Evolutionary conservation across 2,797 vertebrate species (phyloP).

Genomic region (Microctenopoma lineatum): DNA sequence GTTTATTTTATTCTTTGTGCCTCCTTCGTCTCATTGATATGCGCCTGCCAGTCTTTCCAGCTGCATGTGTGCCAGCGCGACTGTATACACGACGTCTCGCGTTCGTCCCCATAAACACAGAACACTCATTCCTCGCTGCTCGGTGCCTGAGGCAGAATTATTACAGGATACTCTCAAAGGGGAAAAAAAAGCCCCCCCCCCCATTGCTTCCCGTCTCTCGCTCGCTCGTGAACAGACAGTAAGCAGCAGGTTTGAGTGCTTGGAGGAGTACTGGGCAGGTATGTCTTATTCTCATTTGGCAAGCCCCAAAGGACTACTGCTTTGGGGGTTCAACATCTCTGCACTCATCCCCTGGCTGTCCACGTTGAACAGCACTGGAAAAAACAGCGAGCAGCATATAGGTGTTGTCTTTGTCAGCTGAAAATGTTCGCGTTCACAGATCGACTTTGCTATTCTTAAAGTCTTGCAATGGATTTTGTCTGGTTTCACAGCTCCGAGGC

Average conservation of each 20-base stretch:
- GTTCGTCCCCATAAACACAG: conserved; percentile 66
- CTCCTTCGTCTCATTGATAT: conserved; percentile 56
- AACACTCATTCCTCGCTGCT: conserved; percentile 63
- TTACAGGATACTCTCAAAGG: conserved; percentile 69
- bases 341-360: conserved; percentile 36
- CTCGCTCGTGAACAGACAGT: conserved; percentile 26
- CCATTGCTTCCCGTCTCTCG: conserved; percentile 22
- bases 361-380: neutral
- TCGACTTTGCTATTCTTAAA: neutral
- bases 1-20: conserved; percentile 57
- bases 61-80: conserved; percentile 11
- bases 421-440: conserved; percentile 28
- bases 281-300: conserved; percentile 49
- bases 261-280: conserved; percentile 46
- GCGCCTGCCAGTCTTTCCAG: conserved; percentile 41
- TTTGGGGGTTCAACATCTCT: conserved; percentile 36
- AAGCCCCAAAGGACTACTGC: conserved; percentile 42
- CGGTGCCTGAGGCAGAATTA: conserved; percentile 68
- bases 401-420: conserved; percentile 8
- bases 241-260: conserved; percentile 37
- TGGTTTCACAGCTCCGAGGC: conserved; percentile 21
- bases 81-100: conserved; percentile 53
- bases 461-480: conserved; percentile 6
- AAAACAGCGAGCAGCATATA: neutral
- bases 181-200: conserved; percentile 31